Conservation (phyloP, 2,113 vertebrate species). For the Formicarius rufipectus region DNA sequence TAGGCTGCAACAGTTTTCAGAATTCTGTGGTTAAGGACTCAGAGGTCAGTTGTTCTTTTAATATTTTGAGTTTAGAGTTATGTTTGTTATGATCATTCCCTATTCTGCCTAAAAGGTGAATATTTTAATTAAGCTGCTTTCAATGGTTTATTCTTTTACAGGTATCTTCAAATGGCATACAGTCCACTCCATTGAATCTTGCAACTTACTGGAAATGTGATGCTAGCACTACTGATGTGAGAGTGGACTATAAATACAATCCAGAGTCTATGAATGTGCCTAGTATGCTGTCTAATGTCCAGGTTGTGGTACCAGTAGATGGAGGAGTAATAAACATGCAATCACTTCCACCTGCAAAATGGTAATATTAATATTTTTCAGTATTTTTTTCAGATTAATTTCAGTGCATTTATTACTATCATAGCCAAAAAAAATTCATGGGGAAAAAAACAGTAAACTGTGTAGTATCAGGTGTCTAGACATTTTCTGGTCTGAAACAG, state of each 20-base stretch:
- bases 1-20: not conserved
- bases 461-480: not conserved
- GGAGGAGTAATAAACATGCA: conserved; percentile 94
- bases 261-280: conserved; percentile 90
- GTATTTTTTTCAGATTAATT: not conserved
- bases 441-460: not conserved
- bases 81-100: not conserved
- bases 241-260: conserved; percentile 95
- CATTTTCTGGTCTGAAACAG: not conserved
- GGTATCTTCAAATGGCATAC: conserved; percentile 94
- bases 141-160: conserved; percentile 64
- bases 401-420: not conserved
- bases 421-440: not conserved
- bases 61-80: not conserved
- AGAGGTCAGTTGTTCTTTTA: not conserved
- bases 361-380: conserved; percentile 70
- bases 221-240: conserved; percentile 86
- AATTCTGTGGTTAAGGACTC: not conserved
- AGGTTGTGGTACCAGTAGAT: conserved; percentile 91
- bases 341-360: conserved; percentile 89
- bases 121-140: not conserved
- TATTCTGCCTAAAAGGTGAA: not conserved
- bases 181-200: conserved; percentile 94
- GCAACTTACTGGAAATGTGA: conserved; percentile 96
- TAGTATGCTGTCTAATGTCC: conserved; percentile 83